These are phyloP conservation scores for Rana temporaria DNA, from an alignment of 2,113 vertebrate genomes.

Conservation along the genomic window DNA sequence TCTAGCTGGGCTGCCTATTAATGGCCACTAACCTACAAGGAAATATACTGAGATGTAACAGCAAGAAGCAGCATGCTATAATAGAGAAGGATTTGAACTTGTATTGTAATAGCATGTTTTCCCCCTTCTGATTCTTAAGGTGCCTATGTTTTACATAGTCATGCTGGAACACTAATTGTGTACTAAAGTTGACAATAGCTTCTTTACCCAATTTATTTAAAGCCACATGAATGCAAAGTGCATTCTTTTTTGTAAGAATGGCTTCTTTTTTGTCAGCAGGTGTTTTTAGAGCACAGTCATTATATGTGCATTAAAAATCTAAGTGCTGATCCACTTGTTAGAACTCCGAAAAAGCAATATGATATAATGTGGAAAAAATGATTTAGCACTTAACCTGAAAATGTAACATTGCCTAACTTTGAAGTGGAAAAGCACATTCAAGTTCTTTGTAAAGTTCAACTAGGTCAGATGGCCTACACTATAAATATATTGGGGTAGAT, in stretches of 20 bases:
- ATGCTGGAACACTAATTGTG: slow-evolving; percentile 52
- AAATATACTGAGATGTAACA: slow-evolving; percentile 33
- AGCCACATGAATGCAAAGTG: slow-evolving; percentile 52
- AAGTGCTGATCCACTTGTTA: slow-evolving; percentile 54
- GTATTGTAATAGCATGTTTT: slow-evolving; percentile 56
- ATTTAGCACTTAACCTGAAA: slow-evolving; percentile 53
- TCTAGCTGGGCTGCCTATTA: slow-evolving; percentile 47
- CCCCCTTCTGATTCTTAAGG: slow-evolving; percentile 37
- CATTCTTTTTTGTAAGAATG: slow-evolving; percentile 51
- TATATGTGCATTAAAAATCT: slow-evolving; percentile 56
- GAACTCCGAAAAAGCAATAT: slow-evolving; percentile 48
- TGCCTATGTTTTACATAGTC: slow-evolving; percentile 48
- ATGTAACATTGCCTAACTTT: slow-evolving; percentile 45
- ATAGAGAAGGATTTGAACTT: slow-evolving; percentile 44
- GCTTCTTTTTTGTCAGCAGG: slow-evolving; percentile 46
- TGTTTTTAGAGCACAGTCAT: slow-evolving; percentile 55
- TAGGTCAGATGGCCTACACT: slow-evolving; percentile 11
- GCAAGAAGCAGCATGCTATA: slow-evolving; percentile 36
- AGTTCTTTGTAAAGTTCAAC: slow-evolving; percentile 40
- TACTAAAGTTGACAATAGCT: slow-evolving; percentile 49
- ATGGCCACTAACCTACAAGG: slow-evolving; percentile 44
- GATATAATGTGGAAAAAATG: slow-evolving; percentile 54
- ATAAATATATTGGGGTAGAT: too few relatives aligned
- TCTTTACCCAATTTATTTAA: slow-evolving; percentile 57
- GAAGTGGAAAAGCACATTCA: slow-evolving; percentile 29